A percentile compares a stretch with the other conserved stretches of the same genome.
Conservation (phyloP, 2,888 invertebrate genomes). For the Saturnia japonica region DNA sequence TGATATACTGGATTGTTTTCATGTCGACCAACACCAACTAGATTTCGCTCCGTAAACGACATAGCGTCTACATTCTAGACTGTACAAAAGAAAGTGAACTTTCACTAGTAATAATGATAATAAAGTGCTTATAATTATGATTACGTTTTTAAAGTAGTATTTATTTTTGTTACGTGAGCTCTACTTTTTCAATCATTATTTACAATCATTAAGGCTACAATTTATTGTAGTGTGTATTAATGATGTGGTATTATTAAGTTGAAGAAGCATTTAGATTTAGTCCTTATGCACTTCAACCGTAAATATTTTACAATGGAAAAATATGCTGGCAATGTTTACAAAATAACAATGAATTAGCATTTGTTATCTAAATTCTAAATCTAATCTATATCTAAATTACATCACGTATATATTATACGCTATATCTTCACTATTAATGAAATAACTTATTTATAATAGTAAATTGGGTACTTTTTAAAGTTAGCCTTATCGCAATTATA, state of each 20-base stretch:
- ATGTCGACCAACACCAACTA: neutral
- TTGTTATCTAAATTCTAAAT: neutral
- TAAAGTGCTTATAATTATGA: no score
- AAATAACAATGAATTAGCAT: neutral
- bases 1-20: neutral
- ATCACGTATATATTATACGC: neutral
- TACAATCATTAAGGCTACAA: neutral
- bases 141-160: no score
- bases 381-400: no score
- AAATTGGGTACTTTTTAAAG: neutral
- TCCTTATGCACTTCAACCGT: neutral
- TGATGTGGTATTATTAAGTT: neutral
- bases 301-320: neutral
- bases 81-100: neutral
- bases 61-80: neutral
- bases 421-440: neutral
- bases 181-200: no score
- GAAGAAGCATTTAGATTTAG: neutral
- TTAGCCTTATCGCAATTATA: neutral
- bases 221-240: neutral
- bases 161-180: no score
- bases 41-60: neutral
- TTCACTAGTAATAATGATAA: no score
- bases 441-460: neutral
- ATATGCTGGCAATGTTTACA: neutral